These are phyloP conservation scores for Hecatera dysodea DNA, from an alignment of 2,888 invertebrate genomes.

Conservation along the genomic window DNA sequence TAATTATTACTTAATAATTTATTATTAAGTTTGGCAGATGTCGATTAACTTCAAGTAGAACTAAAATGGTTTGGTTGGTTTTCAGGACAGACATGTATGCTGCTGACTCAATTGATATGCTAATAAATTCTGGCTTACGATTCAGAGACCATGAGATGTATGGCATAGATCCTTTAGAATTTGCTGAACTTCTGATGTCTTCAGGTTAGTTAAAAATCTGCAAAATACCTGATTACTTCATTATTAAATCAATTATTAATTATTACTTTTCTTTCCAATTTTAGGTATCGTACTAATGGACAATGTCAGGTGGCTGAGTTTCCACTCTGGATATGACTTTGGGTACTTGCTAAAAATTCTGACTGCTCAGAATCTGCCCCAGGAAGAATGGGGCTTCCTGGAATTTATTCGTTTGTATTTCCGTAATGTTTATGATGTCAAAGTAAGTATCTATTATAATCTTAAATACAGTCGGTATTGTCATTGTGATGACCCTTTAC, in stretches of 20 bases:
- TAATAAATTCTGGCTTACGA: constrained; percentile 98
- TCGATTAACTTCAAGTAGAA: too few relatives aligned
- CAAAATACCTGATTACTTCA: not conserved
- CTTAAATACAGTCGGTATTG: not conserved
- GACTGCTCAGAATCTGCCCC: constrained; percentile 97
- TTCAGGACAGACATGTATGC: constrained; percentile 2
- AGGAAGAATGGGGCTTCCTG: constrained; percentile 99
- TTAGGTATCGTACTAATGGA: constrained; percentile 97
- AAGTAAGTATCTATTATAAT: constrained; percentile 90
- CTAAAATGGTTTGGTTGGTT: not conserved
- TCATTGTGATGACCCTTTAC: not conserved
- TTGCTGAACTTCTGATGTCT: constrained; percentile 99
- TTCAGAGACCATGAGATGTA: constrained; percentile 99
- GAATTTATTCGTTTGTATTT: constrained; percentile 98
- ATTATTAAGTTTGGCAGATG: too few relatives aligned
- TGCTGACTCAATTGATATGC: constrained; percentile 96
- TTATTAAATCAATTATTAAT: not conserved
- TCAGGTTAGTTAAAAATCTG: constrained; percentile 1
- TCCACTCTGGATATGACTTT: constrained; percentile 99
- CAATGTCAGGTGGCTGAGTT: constrained; percentile 99
- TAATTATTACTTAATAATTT: fast-evolving
- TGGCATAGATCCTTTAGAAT: constrained; percentile 98
- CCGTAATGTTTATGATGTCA: constrained; percentile 99
- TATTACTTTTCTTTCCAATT: constrained; percentile 49
- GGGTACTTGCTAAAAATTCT: constrained; percentile 98